Base-by-base conservation (phyloP, 35 echinoderm and acorn worm species). In the Apostichopus japonicus region DNA sequence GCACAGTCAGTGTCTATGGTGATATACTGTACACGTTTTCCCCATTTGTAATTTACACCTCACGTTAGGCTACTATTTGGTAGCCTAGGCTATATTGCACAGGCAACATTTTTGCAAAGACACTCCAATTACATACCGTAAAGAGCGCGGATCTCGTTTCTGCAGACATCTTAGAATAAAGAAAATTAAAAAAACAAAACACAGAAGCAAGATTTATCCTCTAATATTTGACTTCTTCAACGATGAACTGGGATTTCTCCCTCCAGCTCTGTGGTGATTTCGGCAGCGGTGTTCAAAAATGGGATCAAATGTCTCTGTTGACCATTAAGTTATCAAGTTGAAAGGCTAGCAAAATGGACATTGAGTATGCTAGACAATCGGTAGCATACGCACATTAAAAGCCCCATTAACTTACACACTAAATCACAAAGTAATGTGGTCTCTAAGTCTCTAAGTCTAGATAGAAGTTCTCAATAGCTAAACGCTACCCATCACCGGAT, bases 71-170 rank as follows among this genome's bases (percentile, higher is more conserved):
- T 73, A 23, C 1, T 73, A 7, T 73, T 73, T 73, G 21, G 71
- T 73, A 73, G 71, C 71, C 71, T 73, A 73, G 16, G 71, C 71
- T 67, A 14, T 73, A 73, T 19, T n/a, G 6, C 71, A 13, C 11
- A 73, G 71, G 71, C 71, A 73, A 15, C 71, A 19, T 73, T 73
- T 73, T 73, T 23, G 15, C 71, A 73, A 73, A 73, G 71, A 73
- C 71, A 73, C 71, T 73, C 71, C 71, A n/a, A 65, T 58, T 87
- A 87, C 86, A 87, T 87, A 87, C 86, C 86, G 86, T 87, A 58
- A 87, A 87, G 57, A 87, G 86, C 15, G 86, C 86, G 63, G 86
- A 44, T 87, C 86, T 87, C 57, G 86, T 87, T 23, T 87, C 86
- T 65, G 86, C 11, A 65, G 86, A 61, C 86, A 87, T 87, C 86